Evolutionary conservation across 2,113 vertebrate species (phyloP), one percentile per base, ranked within the genome.

Genomic region (Zeus faber): DNA sequence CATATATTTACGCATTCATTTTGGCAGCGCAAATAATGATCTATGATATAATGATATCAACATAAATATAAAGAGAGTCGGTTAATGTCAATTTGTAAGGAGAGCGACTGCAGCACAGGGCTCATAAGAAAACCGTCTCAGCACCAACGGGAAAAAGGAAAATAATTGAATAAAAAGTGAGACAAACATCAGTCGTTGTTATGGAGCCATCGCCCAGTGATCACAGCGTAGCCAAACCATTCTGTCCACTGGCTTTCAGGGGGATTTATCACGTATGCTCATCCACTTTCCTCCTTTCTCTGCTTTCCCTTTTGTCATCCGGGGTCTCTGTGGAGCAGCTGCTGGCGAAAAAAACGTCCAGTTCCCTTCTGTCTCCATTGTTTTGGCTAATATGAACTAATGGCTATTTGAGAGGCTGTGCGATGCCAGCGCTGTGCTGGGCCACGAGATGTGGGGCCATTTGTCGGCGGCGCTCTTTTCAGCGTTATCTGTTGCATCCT

Each of bases 241-340:
- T 87, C 67, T 76, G 47, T 63, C 61, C 67, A 75, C 55, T 29
- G 57, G 81, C 62, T 86, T 81, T 69, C 37, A 59, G 23, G 18
- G 53, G 66, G 54, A 68, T 76, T 72, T 73, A 58, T 62, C 50
- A 65, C 54, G 49, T 72, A 52, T 27, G 13, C 22, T 20, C n/a
- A 21, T 17, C 1, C 1, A 53, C 47, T 40, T 60, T 49, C 46
- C 46, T 18, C 54, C 24, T 51, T 6, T 22, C 8, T 40, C 33
- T 9, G 14, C 62, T 47, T 27, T 18, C 33, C 11, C 22, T 14
- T 21, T 49, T 46, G 21, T 39, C 26, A 17, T 24, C 59, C 63
- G 24, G 25, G 16, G 31, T 40, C 49, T 65, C 31, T 20, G 49
- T 43, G 13, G 16, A 46, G 69, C 82, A 88, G 82, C 80, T 82